These are phyloP conservation scores for Diarsia rubi DNA, from an alignment of 2,888 invertebrate genomes.

Conservation along the genomic window DNA sequence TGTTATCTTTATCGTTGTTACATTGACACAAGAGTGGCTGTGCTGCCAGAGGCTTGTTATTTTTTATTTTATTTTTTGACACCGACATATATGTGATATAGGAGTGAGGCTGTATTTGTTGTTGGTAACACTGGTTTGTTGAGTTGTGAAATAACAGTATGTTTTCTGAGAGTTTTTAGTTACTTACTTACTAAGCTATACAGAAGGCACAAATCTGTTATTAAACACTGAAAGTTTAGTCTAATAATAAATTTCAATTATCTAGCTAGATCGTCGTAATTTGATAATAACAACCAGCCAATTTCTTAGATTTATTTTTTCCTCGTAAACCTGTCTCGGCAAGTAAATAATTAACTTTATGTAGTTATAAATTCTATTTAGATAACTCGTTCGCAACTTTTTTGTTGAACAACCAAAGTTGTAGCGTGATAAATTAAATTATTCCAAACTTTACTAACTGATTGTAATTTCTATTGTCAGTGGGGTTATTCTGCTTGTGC, in stretches of 20 bases:
- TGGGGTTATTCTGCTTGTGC: conserved; percentile 33
- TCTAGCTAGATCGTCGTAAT: background rate
- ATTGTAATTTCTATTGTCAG: conserved; percentile 57
- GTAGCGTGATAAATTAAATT: conserved; percentile 55
- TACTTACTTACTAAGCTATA: background rate
- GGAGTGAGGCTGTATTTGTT: conserved; percentile 41
- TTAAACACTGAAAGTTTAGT: background rate
- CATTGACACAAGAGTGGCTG: conserved; percentile 68
- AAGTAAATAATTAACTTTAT: conserved; percentile 54
- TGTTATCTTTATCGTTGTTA: conserved; percentile 71
- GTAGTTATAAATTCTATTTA: conserved; percentile 52
- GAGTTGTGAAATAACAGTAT: background rate
- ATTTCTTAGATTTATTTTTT: conserved; percentile 1
- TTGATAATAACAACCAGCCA: background rate
- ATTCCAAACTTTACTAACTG: conserved; percentile 53
- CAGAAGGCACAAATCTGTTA: background rate
- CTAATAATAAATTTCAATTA: background rate
- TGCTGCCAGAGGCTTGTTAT: conserved; percentile 69
- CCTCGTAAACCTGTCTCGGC: conserved; percentile 27
- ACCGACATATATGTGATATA: conserved; percentile 40
- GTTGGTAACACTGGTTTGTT: conserved; percentile 11
- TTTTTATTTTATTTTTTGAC: conserved; percentile 66
- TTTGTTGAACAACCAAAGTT: conserved; percentile 52
- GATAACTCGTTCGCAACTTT: conserved; percentile 57
- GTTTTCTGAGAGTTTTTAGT: background rate